Evolutionary conservation across 2,888 invertebrate species (phyloP), one percentile per base, ranked within the genome.

Genomic region (Callosobruchus maculatus): DNA sequence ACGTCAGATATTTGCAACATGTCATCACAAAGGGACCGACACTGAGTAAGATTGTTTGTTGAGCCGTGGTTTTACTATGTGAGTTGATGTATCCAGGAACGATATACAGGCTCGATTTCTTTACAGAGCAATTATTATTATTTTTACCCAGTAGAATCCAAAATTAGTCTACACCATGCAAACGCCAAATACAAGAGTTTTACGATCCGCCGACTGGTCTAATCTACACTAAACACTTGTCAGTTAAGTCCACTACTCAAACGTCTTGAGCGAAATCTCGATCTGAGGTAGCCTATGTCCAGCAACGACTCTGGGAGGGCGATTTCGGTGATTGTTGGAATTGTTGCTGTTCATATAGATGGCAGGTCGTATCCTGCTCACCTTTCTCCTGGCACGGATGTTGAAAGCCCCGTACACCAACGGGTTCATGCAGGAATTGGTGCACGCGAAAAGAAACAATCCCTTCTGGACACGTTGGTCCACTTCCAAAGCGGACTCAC

Each of bases 401-500:
- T 95, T 95, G 86, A 95, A 97, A 20, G 92, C 90, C 0, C 98
- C 98, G 85, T 98, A 98, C 26, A 98, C 97, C 77, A 98, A 93
- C 2, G 98, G 98, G 88, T 98, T 97, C 88, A 97, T 95, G 85
- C 97, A 97, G 2, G 97, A 97, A 87, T 98, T 98, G 67, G 97
- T 96, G 80, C 97, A 96, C 13, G 98, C 98, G 86, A 98, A 98
- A 76, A 98, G 89, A 88, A 97, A 97, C 82, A 98, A 90, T 0
- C 92, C 94, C 82, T 93, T 94, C 86, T 96, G 96, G 73, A 97
- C 90, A 73, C 94, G 90, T 18, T 92, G 93, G 85, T 96, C 94
- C 20, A 95, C 89, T 79, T 90, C 88, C 20, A 86, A 83, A 0
- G 95, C 93, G 0, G 94, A 92, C 0, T 91, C 90, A 73, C 90